Base-by-base conservation (phyloP, 2,113 vertebrate genomes). In the Odontesthes bonariensis region DNA sequence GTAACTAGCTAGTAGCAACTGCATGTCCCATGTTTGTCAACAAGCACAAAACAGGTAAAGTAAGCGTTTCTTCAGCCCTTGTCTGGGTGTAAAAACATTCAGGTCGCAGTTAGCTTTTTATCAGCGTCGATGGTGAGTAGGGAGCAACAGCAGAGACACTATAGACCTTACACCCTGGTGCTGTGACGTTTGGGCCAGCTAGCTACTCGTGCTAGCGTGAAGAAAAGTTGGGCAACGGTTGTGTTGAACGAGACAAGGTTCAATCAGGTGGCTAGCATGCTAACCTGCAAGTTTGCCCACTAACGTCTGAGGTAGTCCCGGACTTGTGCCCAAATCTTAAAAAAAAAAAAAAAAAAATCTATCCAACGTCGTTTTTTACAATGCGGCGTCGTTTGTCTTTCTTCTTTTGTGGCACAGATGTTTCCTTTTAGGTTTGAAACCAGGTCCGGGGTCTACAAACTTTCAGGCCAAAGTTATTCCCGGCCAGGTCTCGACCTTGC, bases 381-480 rank as follows among this genome's bases (percentile, higher is more conserved):
- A 47, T 40, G 4, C 13, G 59, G 58, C 60, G 62, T 60, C 64
- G 51, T 19, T 17, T 23, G 8, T 53, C 8, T 80, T 44, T 40
- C 1, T 69, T 3, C 16, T 56, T 20, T 49, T 4, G 33, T 64
- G 27, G 5, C 46, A 70, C 20, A 73, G 35, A 63, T 2, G 52
- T 72, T 74, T 76, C 68, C 70, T 69, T 74, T 61, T 23, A 42
- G 73, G 2, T 42, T 13, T 58, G 12, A 75, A 79, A 40, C 13
- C 70, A 68, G 73, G 19, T 65, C 70, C 53, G 73, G 33, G 65
- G 40, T 82, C 54, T 54, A n/a, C 52, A 91, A 92, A 92, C 85
- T 89, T 90, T 88, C 80, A 89, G 90, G 88, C 88, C 88, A 85
- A 91, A 92, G 78, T 91, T 89, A 78, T 88, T 83, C 88, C 86